A percentile compares a stretch with the other conserved stretches of the same genome.
Conservation (phyloP, 2,888 invertebrate genomes). For the Caradrina clavipalpis region DNA sequence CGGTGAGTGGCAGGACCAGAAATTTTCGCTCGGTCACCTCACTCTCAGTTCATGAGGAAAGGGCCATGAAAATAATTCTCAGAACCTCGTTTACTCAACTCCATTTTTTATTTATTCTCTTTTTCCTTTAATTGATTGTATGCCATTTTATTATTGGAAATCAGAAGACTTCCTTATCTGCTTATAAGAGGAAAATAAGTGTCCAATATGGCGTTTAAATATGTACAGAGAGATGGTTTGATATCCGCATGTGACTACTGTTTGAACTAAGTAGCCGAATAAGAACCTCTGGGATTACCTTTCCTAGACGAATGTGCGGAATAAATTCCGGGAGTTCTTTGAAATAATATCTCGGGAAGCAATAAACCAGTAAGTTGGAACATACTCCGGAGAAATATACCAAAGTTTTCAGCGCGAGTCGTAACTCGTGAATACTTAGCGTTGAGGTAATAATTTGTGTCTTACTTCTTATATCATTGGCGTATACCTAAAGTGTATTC, state of each 20-base stretch:
- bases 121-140: conserved; percentile 2
- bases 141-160: background rate
- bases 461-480: conserved; percentile 69
- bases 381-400: conserved; percentile 85
- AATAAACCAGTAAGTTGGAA: conserved; percentile 89
- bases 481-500: conserved; percentile 26
- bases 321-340: conserved; percentile 88
- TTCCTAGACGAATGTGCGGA: conserved; percentile 82
- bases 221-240: conserved; percentile 73
- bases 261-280: conserved; percentile 86
- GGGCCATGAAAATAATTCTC: conserved; percentile 36
- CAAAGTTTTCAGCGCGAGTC: conserved; percentile 84
- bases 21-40: conserved; percentile 45
- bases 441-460: conserved; percentile 76
- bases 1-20: conserved; percentile 43
- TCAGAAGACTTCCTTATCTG: background rate
- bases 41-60: conserved; percentile 35
- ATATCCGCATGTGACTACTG: conserved; percentile 72
- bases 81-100: conserved; percentile 15
- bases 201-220: conserved; percentile 68
- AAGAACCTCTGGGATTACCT: conserved; percentile 85
- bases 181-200: conserved; percentile 44
- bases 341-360: conserved; percentile 89
- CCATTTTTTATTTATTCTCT: conserved; percentile 26
- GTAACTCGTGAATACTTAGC: conserved; percentile 79